A percentile compares a stretch with the other conserved stretches of the same genome.
phyloP scores from a whole-genome alignment of 2,888 invertebrate species.

The Orthosia incerta region DNA sequence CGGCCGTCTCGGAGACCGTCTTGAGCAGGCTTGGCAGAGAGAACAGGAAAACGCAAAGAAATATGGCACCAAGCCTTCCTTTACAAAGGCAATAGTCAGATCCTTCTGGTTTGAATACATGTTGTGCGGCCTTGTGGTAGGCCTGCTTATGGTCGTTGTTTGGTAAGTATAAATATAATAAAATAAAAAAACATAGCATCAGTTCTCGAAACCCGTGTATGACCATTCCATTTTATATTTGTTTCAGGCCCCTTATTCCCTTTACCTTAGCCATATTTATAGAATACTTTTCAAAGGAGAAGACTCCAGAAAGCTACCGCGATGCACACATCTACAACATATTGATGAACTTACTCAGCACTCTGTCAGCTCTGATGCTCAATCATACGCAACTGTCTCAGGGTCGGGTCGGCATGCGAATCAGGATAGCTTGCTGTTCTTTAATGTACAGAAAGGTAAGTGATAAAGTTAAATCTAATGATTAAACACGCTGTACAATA shows the following conservation, averaged over 20 bases:
- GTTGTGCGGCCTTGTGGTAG: conserved; percentile 85
- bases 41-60: conserved; percentile 84
- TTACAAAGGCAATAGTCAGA: conserved; percentile 87
- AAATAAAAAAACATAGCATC: background rate
- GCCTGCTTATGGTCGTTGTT: conserved; percentile 44
- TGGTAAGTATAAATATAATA: conserved; percentile 39
- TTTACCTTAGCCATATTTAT: conserved; percentile 92
- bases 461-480: background rate
- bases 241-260: conserved; percentile 92
- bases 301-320: conserved; percentile 83
- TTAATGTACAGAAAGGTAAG: conserved; percentile 95
- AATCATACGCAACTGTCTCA: conserved; percentile 92
- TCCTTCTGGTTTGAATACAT: conserved; percentile 89
- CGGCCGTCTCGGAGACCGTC: conserved; percentile 89
- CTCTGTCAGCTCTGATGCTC: conserved; percentile 91
- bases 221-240: background rate
- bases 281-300: conserved; percentile 91
- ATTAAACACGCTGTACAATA: background rate
- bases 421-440: conserved; percentile 94
- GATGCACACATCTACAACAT: conserved; percentile 93
- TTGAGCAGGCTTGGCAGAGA: conserved; percentile 91
- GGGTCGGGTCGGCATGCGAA: conserved; percentile 94
- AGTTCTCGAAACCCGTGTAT: background rate
- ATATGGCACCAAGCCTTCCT: conserved; percentile 84
- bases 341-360: conserved; percentile 90